Base-by-base conservation (phyloP, 1,140 invertebrate species). In the Whitmania pigra region DNA sequence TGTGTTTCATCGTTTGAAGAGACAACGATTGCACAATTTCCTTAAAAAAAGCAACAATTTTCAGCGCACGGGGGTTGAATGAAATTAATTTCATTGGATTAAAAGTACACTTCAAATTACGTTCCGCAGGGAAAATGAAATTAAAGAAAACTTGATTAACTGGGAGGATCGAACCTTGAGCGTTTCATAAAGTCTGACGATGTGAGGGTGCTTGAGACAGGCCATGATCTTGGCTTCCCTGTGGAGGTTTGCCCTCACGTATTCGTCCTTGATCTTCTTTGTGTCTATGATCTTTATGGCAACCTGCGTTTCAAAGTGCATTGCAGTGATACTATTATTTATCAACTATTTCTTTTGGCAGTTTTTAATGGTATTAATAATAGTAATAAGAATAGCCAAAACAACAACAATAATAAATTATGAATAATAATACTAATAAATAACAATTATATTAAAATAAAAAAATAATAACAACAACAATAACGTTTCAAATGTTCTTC, bases 281-380 rank as follows among this genome's bases (percentile, higher is more conserved):
- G 87, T 81, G 77, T 88, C 87, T 75, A 88, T 88, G 73, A 89
- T 85, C 80, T 89, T 88, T 17, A 88, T 84, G 3, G 88, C 88
- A 70, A 89, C 87, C 87, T 88, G 81, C n/a, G 6, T 36, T 36
- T 36, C 31, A 36, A 6, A 36, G 6, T 36, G 6, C 31, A 36
- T 36, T 36, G 31, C 31, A 3, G n/a, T n/a, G n/a, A n/a, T 36
- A 36, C 31, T 36, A 36, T 6, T 36, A 36, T 36, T 6, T 36
- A 36, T 3, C 2, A 36, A 36, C 31, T 36, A 36, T 36, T 36
- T 36, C 2, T 3, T 36, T 36, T 36, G 31, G 6, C 31, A 36
- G 6, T 36, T 36, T 36, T 36, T 36, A 36, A 36, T 36, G 6
- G 6, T 6, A 36, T 36, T 36, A 36, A 36, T 36, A 36, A 36